These are phyloP conservation scores for Petrolisthes manimaculis DNA, from an alignment of 2,888 invertebrate species.

Conservation along the genomic window DNA sequence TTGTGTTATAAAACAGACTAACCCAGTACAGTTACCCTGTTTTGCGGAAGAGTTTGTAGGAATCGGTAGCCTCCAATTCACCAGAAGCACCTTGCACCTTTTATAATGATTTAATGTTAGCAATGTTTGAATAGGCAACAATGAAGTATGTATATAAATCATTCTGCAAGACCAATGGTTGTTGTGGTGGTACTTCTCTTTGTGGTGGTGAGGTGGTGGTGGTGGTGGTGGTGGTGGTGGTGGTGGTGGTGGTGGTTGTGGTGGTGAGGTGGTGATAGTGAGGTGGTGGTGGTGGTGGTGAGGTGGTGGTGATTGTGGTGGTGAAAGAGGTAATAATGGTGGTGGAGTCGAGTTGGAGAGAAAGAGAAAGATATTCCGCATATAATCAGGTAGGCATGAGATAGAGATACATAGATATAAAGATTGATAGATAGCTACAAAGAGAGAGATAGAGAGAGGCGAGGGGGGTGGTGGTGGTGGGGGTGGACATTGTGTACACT, in stretches of 20 bases:
- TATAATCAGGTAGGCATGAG: no score
- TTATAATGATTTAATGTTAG: constrained; percentile 58
- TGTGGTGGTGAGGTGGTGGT: constrained; percentile 30
- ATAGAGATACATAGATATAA: no score
- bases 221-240: constrained; percentile 31
- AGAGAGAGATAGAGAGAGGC: no score
- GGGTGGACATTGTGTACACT: constrained; percentile 41
- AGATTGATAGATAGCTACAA: no score
- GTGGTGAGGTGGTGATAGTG: constrained; percentile 3
- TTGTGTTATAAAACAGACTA: no score
- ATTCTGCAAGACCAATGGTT: constrained; percentile 51
- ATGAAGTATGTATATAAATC: constrained; percentile 32
- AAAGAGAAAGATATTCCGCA: background rate
- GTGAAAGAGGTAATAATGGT: constrained; percentile 54
- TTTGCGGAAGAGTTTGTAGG: constrained; percentile 8
- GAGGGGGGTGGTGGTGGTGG: constrained; percentile 1
- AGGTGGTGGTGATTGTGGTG: constrained; percentile 36
- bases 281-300: constrained; percentile 10
- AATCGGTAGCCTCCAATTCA: no score
- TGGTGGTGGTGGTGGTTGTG: constrained; percentile 28
- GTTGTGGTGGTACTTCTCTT: constrained; percentile 41
- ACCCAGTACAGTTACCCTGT: constrained; percentile 8
- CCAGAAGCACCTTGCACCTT: no score
- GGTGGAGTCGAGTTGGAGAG: constrained; percentile 50
- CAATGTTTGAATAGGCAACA: constrained; percentile 55